Evolutionary conservation across 2,888 invertebrate species (phyloP).

Genomic region (Griposia aprilina): DNA sequence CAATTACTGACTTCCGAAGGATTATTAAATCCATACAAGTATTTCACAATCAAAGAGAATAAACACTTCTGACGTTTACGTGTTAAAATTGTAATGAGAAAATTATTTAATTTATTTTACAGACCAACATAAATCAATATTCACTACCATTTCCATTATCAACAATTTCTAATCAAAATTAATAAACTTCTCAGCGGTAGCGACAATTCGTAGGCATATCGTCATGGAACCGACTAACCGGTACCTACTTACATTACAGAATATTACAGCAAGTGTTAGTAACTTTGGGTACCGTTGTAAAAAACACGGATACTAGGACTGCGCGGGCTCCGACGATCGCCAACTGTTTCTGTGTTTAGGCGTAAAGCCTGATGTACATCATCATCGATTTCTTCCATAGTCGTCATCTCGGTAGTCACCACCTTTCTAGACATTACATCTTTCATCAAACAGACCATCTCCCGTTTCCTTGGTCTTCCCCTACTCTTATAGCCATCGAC

Average conservation of each 20-base stretch:
- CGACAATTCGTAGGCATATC: conserved; percentile 26
- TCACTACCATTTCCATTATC: neutral
- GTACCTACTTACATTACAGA: conserved; percentile 5
- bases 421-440: too few relatives aligned
- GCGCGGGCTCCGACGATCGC: conserved; percentile 9
- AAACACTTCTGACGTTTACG: neutral
- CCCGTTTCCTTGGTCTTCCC: too few relatives aligned
- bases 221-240: conserved; percentile 1
- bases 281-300: conserved; percentile 15
- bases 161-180: conserved; percentile 18
- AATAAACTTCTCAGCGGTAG: conserved; percentile 21
- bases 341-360: conserved; percentile 1
- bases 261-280: neutral
- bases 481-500: too few relatives aligned
- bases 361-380: neutral
- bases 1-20: conserved; percentile 26
- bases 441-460: too few relatives aligned
- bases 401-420: too few relatives aligned
- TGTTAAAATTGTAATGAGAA: neutral
- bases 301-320: conserved; percentile 8
- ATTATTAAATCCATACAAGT: neutral
- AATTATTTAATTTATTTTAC: neutral
- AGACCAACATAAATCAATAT: conserved; percentile 1
- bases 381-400: too few relatives aligned
- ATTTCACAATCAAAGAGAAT: conserved; percentile 7